Evolutionary conservation across 1,140 invertebrate genomes (phyloP).

Genomic region (Brachionus angularis): DNA sequence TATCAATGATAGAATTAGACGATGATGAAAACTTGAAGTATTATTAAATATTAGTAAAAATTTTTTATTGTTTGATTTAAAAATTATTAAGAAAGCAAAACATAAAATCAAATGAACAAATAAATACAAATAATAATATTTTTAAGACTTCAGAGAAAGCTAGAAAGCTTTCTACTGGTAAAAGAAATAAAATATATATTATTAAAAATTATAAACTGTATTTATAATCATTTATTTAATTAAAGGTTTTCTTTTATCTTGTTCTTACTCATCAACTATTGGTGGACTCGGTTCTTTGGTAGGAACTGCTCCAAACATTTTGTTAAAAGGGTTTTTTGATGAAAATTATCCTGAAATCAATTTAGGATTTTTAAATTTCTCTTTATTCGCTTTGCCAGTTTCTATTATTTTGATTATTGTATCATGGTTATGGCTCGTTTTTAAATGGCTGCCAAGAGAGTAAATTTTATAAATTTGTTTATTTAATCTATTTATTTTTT

Average conservation of each 20-base stretch:
- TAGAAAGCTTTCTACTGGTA: not conserved
- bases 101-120: no score
- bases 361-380: slow-evolving; percentile 33
- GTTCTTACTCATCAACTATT: slow-evolving; percentile 69
- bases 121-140: no score
- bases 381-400: slow-evolving; percentile 1
- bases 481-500: not conserved
- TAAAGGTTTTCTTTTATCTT: slow-evolving; percentile 18
- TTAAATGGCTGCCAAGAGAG: slow-evolving; percentile 48
- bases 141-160: no score
- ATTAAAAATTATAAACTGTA: not conserved
- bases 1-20: no score
- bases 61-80: no score
- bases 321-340: slow-evolving; percentile 71
- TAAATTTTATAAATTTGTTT: slow-evolving; percentile 51
- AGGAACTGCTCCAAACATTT: slow-evolving; percentile 77
- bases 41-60: no score
- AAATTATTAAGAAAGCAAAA: no score
- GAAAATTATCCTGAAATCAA: slow-evolving; percentile 8
- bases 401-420: slow-evolving; percentile 7
- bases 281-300: slow-evolving; percentile 76
- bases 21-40: no score
- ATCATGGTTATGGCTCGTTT: slow-evolving; percentile 32
- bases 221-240: not conserved
- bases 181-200: not conserved